Percentiles rank a stretch among this genome's conserved stretches.
phyloP scores from a whole-genome alignment of 2,113 vertebrate species.

The Notothenia rossii region DNA sequence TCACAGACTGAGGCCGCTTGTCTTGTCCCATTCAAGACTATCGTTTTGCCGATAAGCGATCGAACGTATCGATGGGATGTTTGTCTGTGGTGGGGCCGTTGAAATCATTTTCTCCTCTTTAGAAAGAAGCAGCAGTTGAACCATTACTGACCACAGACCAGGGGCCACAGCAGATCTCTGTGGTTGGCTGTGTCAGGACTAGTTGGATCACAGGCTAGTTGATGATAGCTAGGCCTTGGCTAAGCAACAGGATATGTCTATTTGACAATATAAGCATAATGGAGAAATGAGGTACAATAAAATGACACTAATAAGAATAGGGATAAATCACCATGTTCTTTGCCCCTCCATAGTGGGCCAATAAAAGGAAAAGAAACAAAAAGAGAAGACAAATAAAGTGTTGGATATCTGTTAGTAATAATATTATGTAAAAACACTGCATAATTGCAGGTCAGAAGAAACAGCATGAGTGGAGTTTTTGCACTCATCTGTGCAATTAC shows the following conservation, averaged over 20 bases:
- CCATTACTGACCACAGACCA: constrained; percentile 69
- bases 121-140: constrained; percentile 35
- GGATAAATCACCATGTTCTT: not conserved
- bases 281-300: constrained; percentile 10
- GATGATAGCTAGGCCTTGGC: constrained; percentile 34
- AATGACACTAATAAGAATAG: constrained; percentile 2
- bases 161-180: constrained; percentile 64
- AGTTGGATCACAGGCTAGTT: constrained; percentile 59
- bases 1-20: constrained; percentile 8
- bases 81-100: constrained; percentile 63
- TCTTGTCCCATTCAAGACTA: constrained; percentile 50
- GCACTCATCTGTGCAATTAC: constrained; percentile 53
- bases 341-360: not conserved
- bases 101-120: constrained; percentile 57
- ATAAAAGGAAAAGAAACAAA: not conserved
- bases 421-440: constrained; percentile 1
- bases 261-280: constrained; percentile 6
- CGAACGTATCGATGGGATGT: constrained; percentile 73
- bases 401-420: not conserved
- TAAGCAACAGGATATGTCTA: constrained; percentile 26
- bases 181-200: constrained; percentile 65
- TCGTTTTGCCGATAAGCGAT: constrained; percentile 74
- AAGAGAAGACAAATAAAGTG: not conserved
- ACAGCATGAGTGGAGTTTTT: constrained; percentile 27
- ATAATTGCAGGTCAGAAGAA: constrained; percentile 25